phyloP scores from a whole-genome alignment of 2,888 invertebrate genomes.

The Baccha elongata region DNA sequence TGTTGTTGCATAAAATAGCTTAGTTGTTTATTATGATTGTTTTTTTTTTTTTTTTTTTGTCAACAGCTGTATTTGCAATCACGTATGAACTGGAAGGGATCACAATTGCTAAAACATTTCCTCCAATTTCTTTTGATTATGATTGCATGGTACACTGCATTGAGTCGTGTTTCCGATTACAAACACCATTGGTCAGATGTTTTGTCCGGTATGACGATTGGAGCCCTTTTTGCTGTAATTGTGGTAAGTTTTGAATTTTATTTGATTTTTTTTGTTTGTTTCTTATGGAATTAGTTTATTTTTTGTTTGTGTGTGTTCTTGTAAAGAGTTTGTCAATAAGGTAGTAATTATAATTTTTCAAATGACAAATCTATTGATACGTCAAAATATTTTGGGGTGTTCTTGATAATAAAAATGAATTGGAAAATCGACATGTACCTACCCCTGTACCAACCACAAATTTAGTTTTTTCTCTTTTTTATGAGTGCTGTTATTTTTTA shows the following conservation, averaged over 20 bases:
- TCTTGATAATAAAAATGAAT: no score
- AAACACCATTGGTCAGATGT: conserved; percentile 99
- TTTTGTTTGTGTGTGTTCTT: conserved; percentile 40
- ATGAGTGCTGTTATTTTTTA: no score
- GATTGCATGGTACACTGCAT: conserved; percentile 93
- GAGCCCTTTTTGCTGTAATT: conserved; percentile 86
- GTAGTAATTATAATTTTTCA: no score
- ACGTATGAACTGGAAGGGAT: conserved; percentile 91
- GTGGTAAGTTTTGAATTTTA: conserved; percentile 85
- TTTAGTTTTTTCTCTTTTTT: no score
- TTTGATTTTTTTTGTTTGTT: conserved; percentile 1
- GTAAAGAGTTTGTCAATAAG: no score
- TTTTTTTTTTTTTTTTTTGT: conserved; percentile 29
- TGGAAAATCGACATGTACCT: no score
- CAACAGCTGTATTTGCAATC: conserved; percentile 93
- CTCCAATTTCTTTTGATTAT: conserved; percentile 91
- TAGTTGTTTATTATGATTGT: conserved; percentile 8
- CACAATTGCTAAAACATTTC: conserved; percentile 91
- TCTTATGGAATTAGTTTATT: neutral
- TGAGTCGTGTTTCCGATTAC: conserved; percentile 96
- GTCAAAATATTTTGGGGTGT: no score
- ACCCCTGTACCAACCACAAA: no score
- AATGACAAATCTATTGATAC: no score
- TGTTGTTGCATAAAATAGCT: conserved; percentile 9
- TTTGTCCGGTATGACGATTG: conserved; percentile 90